Conservation (phyloP, 2,888 invertebrate genomes). For the Hyalella azteca region DNA sequence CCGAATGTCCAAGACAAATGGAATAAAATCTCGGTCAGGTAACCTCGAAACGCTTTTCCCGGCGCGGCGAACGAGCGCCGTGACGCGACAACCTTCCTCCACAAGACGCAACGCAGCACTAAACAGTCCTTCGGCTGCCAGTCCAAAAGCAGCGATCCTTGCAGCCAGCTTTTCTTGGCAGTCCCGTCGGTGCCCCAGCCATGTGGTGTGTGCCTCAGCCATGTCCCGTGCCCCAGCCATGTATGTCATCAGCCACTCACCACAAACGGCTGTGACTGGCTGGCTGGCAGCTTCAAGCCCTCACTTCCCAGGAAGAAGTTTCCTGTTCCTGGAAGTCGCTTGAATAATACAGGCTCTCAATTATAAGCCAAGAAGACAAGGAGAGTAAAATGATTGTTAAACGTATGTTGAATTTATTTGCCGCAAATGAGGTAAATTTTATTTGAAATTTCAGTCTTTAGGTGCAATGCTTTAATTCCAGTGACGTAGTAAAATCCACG, state of each 20-base stretch:
- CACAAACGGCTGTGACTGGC: conserved; percentile 1
- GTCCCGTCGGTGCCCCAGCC: too few relatives aligned
- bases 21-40: neutral
- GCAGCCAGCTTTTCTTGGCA: conserved; percentile 29
- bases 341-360: neutral
- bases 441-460: too few relatives aligned
- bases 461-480: too few relatives aligned
- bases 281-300: too few relatives aligned
- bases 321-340: neutral
- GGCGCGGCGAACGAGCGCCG: neutral
- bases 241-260: neutral
- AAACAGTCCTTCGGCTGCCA: conserved; percentile 22
- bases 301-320: neutral
- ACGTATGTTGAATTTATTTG: too few relatives aligned
- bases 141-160: conserved; percentile 12
- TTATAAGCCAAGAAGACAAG: too few relatives aligned
- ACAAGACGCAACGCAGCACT: too few relatives aligned
- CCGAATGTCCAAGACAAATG: neutral
- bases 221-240: neutral
- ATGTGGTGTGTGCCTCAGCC: too few relatives aligned
- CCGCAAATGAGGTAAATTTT: too few relatives aligned
- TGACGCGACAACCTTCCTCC: too few relatives aligned
- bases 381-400: too few relatives aligned
- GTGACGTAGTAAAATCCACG: too few relatives aligned
- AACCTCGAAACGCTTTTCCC: neutral